Base-by-base conservation (phyloP, 2,113 vertebrate genomes). In the Phyllopteryx taeniolatus region DNA sequence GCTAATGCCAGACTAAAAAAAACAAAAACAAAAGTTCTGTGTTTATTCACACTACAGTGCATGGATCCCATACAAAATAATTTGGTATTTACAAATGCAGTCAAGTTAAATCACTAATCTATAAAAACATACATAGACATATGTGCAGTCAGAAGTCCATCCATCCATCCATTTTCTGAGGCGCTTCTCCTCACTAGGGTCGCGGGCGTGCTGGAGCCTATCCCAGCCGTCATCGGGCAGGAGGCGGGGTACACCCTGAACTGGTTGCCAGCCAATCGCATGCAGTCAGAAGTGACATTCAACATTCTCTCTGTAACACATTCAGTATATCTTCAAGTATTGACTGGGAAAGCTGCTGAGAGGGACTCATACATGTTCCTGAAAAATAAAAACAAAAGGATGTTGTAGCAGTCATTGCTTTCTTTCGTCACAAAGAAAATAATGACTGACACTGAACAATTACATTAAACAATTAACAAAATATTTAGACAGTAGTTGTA, bases 281-380 rank as follows among this genome's bases (percentile, higher is more conserved):
- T 51, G 33, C 51, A 84, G 44, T 19, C 4, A 66, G 8, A 5
- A 68, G 35, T 73, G 39, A 83, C 60, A 42, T 56, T 17, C 33
- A 27, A 74, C 14, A 61, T 13, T 71, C 14, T 15, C 46, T 70
- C 6, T 76, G 47, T 68, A 59, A 79, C 63, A 80, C 74, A 86
- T 83, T 85, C 78, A 73, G 35, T 2, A 71, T 7, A 42, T 82
- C 65, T 88, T 88, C 84, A 87, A 86, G 83, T 87, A 84, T 67
- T 70, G 59, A 22, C 19, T 68, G 62, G 5, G 27, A 57, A 81
- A n/a, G 11, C 35, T 72, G 27, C 35, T 27, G 61, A 59, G 51
- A 46, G 46, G 68, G 71, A 51, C n/a, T 67, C 78, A 87, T 86
- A 83, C 19, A 66, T 71, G 59, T 10, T 76, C 84, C 90, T 91